Evolutionary conservation across 2,113 vertebrate species (phyloP).

Genomic region (Xerus inauris): DNA sequence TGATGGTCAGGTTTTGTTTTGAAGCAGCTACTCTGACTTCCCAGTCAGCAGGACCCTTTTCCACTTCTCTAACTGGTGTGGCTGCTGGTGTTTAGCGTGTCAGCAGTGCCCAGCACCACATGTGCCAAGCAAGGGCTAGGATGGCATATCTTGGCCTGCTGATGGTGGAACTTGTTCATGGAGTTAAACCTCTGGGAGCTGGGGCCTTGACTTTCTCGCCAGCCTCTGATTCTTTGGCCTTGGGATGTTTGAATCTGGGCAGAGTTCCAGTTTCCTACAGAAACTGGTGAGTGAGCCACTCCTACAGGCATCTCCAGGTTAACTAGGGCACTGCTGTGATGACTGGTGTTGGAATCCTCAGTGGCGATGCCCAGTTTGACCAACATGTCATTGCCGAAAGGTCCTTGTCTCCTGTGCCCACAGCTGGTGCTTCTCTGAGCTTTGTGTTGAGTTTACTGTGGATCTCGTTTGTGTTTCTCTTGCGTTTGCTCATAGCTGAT

Average conservation of each 20-base stretch:
- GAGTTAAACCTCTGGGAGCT: background rate
- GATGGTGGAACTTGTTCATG: background rate
- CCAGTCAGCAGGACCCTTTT: background rate
- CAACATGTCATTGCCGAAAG: background rate
- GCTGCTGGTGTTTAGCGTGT: background rate
- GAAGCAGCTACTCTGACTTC: background rate
- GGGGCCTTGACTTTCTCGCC: background rate
- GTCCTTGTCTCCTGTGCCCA: background rate
- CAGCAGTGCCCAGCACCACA: background rate
- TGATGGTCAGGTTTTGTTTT: background rate
- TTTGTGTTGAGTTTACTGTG: background rate
- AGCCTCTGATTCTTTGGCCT: background rate
- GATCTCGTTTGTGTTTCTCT: background rate
- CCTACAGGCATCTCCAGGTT: background rate
- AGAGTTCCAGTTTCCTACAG: slow-evolving; percentile 23
- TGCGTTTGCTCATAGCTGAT: background rate
- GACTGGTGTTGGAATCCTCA: background rate
- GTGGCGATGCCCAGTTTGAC: background rate
- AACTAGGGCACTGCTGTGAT: background rate
- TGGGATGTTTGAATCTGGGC: background rate
- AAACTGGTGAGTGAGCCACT: background rate
- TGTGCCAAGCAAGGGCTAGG: background rate
- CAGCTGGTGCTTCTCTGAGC: background rate
- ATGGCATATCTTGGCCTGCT: background rate
- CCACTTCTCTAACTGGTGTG: background rate